Conservation (phyloP, 2,888 invertebrate species). For the Caenorhabditis sp. region DNA sequence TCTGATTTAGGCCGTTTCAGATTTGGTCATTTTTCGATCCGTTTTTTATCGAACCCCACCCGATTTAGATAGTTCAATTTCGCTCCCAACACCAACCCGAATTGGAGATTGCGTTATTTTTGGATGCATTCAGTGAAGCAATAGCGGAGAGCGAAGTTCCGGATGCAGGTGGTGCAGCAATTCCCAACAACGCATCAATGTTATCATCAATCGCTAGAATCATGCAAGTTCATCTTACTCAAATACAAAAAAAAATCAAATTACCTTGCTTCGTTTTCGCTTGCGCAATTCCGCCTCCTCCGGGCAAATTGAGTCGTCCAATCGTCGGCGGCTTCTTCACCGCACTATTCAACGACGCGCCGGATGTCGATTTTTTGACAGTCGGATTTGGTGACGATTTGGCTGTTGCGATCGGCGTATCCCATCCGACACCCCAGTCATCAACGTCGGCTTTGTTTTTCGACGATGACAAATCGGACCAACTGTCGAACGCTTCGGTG, state of each 20-base stretch:
- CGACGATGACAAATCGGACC: conserved; percentile 22
- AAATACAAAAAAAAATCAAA: neutral
- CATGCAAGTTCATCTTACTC: neutral
- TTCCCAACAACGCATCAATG: conserved; percentile 42
- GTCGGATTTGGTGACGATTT: conserved; percentile 26
- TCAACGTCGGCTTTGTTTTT: conserved; percentile 25
- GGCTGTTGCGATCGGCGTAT: conserved; percentile 38
- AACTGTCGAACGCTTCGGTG: conserved; percentile 24
- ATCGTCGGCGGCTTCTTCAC: conserved; percentile 8
- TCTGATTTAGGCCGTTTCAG: too few relatives aligned
- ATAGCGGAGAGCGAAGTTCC: conserved; percentile 20
- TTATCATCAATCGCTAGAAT: conserved; percentile 35
- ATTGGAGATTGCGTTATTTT: conserved; percentile 8
- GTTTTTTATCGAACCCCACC: too few relatives aligned
- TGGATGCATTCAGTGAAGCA: neutral
- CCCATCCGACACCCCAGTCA: conserved; percentile 46
- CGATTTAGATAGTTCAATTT: too few relatives aligned
- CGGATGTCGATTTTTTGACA: conserved; percentile 15
- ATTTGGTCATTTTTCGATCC: too few relatives aligned
- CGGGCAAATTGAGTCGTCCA: conserved; percentile 26
- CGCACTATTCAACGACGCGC: neutral
- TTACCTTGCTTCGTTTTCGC: conserved; percentile 19
- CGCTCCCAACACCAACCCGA: conserved; percentile 3
- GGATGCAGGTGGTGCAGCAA: conserved; percentile 4
- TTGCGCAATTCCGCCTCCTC: conserved; percentile 17